A percentile compares a stretch with the other conserved stretches of the same genome.
Conservation (phyloP, 2,113 vertebrate species). For the Plecturocebus donacophilus region DNA sequence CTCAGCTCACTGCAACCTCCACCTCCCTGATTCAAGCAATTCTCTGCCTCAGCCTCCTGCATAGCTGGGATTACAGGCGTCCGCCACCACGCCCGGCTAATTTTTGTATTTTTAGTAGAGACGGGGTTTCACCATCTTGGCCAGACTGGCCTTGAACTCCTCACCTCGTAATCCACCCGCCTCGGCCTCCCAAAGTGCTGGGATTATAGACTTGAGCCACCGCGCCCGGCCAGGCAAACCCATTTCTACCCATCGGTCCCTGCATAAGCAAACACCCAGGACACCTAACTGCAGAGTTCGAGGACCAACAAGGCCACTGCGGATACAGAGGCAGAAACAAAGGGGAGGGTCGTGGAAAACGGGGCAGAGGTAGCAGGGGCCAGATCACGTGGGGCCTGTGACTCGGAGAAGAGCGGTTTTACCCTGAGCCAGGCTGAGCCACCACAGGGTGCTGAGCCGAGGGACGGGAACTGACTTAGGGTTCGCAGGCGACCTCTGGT, state of each 20-base stretch:
- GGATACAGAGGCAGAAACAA: neutral
- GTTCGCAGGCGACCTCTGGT: neutral
- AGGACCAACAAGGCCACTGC: neutral
- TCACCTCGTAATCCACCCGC: too few species aligned
- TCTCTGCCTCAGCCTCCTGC: too few species aligned
- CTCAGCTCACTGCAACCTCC: too few species aligned
- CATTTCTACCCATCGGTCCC: neutral
- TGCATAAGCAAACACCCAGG: neutral
- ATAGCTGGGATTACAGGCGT: too few species aligned
- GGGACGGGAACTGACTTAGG: neutral
- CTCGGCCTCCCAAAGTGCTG: too few species aligned
- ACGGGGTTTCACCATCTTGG: too few species aligned
- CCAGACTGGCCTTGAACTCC: too few species aligned
- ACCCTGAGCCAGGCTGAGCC: accelerated
- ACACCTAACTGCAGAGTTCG: neutral
- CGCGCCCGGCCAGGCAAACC: neutral
- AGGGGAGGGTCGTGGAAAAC: neutral
- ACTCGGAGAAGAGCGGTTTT: neutral
- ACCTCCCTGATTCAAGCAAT: too few species aligned
- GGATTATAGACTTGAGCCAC: too few species aligned
- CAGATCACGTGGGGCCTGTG: too few species aligned
- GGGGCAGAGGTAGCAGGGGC: neutral
- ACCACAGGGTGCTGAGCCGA: neutral
- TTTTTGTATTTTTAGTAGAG: too few species aligned
- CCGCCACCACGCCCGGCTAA: too few species aligned